A percentile compares a stretch with the other conserved stretches of the same genome.
phyloP scores from a whole-genome alignment of 2,888 invertebrate genomes.

The Coenonympha glycerion region DNA sequence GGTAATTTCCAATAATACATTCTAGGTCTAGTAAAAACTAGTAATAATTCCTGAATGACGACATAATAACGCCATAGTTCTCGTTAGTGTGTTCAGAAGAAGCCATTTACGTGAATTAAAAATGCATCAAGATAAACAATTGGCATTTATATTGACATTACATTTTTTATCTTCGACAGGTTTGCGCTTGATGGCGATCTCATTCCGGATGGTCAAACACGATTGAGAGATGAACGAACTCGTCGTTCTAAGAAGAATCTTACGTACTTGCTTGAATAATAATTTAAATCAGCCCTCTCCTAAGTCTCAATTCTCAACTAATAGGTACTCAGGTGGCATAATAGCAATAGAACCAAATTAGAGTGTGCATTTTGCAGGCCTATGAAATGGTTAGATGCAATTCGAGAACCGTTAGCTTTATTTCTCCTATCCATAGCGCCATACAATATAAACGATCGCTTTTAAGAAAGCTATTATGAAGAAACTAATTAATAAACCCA shows the following conservation, averaged over 20 bases:
- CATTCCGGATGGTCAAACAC: not conserved
- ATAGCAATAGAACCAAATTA: too few relatives aligned
- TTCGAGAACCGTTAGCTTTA: too few relatives aligned
- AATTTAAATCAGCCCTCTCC: not conserved
- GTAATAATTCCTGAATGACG: not conserved
- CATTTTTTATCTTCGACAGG: not conserved
- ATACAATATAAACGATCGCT: too few relatives aligned
- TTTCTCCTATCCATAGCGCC: too few relatives aligned
- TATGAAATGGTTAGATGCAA: too few relatives aligned
- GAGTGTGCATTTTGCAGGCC: too few relatives aligned
- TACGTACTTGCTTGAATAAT: not conserved
- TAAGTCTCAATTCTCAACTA: too few relatives aligned
- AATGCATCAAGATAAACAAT: conserved; percentile 6
- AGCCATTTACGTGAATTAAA: not conserved
- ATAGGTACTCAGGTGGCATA: too few relatives aligned
- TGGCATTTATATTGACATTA: conserved; percentile 6
- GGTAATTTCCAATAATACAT: not conserved
- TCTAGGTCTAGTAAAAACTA: not conserved
- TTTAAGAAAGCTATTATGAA: too few relatives aligned
- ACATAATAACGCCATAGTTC: not conserved
- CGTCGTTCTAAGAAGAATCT: not conserved
- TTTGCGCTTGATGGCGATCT: not conserved
- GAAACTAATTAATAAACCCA: too few relatives aligned
- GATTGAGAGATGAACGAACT: not conserved
- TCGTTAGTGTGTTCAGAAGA: not conserved